Base-by-base conservation (phyloP, 1,140 invertebrate species). In the Calephelis virginiensis region DNA sequence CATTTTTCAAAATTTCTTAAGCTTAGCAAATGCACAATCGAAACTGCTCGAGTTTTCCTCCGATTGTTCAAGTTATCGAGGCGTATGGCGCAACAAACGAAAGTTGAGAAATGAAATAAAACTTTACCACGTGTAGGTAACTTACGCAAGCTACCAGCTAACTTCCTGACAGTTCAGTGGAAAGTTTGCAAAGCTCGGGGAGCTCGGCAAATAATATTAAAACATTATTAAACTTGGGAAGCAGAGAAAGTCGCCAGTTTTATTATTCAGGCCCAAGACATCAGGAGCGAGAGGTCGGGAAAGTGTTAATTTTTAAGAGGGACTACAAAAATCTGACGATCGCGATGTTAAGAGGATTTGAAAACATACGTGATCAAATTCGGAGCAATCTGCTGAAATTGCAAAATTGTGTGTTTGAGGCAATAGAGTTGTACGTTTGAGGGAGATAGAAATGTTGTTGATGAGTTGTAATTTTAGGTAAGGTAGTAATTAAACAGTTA, bases 301-400 rank as follows among this genome's bases (percentile, higher is more conserved):
- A 82, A 84, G 80, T 85, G 85, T 85, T 85, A 84, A 87, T 87
- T 87, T 85, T 87, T 85, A 84, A 87, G 77, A 72, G 74, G 60
- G 71, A 63, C 61, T 77, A 81, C 79, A 78, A 82, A 80, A 80
- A 81, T 82, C 75, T 77, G 68, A 77, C 66, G 50, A 56, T 77
- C 66, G 75, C 66, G 50, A 49, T 66, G 63, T 50, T 64, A 71
- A 77, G 75, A 75, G 75, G 68, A 40, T 64, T 63, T 65, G 64
- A 43, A 53, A 66, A 79, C 61, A 76, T 43, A 78, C 74, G 66
- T 67, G 1, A 6, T 12, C 9, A 7, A 61, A 59, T 59, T 38
- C 53, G 28, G 11, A 8, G 8, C 6, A 6, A 28, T 28, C 28
- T 28, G 28, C 2, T 28, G 28, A 28, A 28, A 28, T 28, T 28